These are phyloP conservation scores for Drosophila truncata DNA, from an alignment of 1,140 invertebrate genomes.

Conservation along the genomic window DNA sequence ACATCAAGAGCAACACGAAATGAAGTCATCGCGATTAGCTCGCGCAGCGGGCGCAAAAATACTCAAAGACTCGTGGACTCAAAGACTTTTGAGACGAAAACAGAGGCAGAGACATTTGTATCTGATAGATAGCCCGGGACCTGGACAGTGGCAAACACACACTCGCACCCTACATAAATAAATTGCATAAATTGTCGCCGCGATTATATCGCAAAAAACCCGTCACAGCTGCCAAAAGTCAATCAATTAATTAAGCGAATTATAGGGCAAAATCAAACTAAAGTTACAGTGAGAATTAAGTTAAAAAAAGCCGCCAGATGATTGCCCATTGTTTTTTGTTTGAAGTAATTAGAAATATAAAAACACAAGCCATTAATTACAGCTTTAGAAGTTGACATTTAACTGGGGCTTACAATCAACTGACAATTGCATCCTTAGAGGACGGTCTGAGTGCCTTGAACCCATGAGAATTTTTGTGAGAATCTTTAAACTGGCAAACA, in stretches of 20 bases:
- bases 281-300: conserved; percentile 21
- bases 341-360: conserved; percentile 27
- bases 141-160: conserved; percentile 35
- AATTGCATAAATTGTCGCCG: conserved; percentile 51
- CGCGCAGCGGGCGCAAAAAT: conserved; percentile 36
- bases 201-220: conserved; percentile 21
- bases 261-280: conserved; percentile 29
- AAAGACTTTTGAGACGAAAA: conserved; percentile 2
- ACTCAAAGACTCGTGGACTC: conserved; percentile 5
- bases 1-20: conserved; percentile 55
- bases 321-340: conserved; percentile 42
- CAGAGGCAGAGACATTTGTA: conserved; percentile 37
- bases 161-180: conserved; percentile 46
- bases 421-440: conserved; percentile 48
- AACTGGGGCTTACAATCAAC: conserved; percentile 26
- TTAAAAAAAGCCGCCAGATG: conserved; percentile 18
- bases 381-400: conserved; percentile 52
- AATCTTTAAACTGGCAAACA: conserved; percentile 4
- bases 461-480: conserved; percentile 35
- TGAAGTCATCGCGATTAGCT: conserved; percentile 76
- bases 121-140: conserved; percentile 47
- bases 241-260: conserved; percentile 53
- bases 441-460: conserved; percentile 11
- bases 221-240: conserved; percentile 29
- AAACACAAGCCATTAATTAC: conserved; percentile 27